Evolutionary conservation across 2,888 invertebrate genomes (phyloP).

Genomic region (Ephialtes manifestator): DNA sequence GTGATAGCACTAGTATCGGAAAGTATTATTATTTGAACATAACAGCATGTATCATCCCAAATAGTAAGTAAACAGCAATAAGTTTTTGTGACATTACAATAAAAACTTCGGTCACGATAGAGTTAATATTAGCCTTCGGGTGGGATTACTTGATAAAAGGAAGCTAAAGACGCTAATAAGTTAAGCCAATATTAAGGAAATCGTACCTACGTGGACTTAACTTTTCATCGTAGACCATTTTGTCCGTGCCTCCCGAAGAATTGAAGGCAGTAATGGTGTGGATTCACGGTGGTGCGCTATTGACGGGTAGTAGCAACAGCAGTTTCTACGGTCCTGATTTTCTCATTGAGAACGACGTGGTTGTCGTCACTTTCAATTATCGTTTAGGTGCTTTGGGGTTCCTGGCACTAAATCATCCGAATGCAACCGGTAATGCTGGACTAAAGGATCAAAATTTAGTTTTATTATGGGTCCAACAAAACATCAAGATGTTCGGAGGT

Average conservation of each 20-base stretch:
- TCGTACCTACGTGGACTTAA: not conserved
- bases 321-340: conserved; percentile 74
- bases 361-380: conserved; percentile 75
- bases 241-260: not conserved
- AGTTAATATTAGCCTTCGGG: too few relatives aligned
- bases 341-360: conserved; percentile 73
- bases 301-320: conserved; percentile 56
- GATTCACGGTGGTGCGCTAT: conserved; percentile 73
- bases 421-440: conserved; percentile 56
- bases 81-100: too few relatives aligned
- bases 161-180: too few relatives aligned
- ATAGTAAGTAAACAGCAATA: too few relatives aligned
- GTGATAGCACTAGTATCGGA: too few relatives aligned
- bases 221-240: not conserved
- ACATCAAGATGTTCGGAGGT: conserved; percentile 56
- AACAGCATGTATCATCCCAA: too few relatives aligned
- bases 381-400: conserved; percentile 38
- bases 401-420: conserved; percentile 43
- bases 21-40: too few relatives aligned
- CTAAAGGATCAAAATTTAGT: conserved; percentile 58
- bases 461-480: conserved; percentile 44
- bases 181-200: too few relatives aligned
- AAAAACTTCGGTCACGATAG: too few relatives aligned
- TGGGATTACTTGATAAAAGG: too few relatives aligned
- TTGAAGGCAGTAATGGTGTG: conserved; percentile 74